These are phyloP conservation scores for Limnephilus rhombicus DNA, from an alignment of 2,888 invertebrate genomes.

Conservation along the genomic window DNA sequence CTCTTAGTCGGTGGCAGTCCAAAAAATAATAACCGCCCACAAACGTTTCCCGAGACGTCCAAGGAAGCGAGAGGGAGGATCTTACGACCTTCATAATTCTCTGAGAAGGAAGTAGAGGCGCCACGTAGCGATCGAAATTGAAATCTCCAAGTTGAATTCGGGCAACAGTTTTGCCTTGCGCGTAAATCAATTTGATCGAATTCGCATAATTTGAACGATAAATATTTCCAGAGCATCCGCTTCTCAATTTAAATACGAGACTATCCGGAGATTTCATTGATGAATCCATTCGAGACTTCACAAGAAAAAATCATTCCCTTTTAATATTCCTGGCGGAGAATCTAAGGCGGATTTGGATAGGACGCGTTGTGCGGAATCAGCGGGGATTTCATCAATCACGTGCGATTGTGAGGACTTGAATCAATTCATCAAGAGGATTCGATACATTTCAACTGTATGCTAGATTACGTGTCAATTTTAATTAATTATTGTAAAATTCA, in stretches of 20 bases:
- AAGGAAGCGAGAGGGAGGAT: slow-evolving; percentile 32
- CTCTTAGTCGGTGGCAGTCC: slow-evolving; percentile 16
- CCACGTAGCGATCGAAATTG: slow-evolving; percentile 61
- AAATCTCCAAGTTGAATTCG: slow-evolving; percentile 56
- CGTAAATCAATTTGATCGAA: slow-evolving; percentile 53
- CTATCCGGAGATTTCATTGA: slow-evolving; percentile 52
- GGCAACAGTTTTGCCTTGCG: slow-evolving; percentile 60
- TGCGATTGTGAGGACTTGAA: slow-evolving; percentile 31
- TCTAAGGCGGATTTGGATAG: slow-evolving; percentile 24
- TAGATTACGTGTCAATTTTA: not conserved
- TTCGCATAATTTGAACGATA: slow-evolving; percentile 57
- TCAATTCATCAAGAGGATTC: slow-evolving; percentile 17
- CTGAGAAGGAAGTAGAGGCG: slow-evolving; percentile 44
- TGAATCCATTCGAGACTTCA: slow-evolving; percentile 57
- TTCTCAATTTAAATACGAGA: slow-evolving; percentile 50
- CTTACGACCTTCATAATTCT: slow-evolving; percentile 54
- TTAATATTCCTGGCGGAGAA: slow-evolving; percentile 11
- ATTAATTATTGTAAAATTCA: not conserved
- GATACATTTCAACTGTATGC: not conserved
- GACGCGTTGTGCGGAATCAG: slow-evolving; percentile 8
- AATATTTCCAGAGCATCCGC: slow-evolving; percentile 44
- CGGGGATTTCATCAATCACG: slow-evolving; percentile 29
- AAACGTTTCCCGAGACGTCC: slow-evolving; percentile 9
- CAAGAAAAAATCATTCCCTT: not conserved
- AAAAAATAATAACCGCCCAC: slow-evolving; percentile 53